Percentiles rank a stretch among this genome's conserved stretches.
These are phyloP conservation scores for Zaprionus kolodkinae DNA, from an alignment of 1,140 invertebrate genomes.

Conservation along the genomic window DNA sequence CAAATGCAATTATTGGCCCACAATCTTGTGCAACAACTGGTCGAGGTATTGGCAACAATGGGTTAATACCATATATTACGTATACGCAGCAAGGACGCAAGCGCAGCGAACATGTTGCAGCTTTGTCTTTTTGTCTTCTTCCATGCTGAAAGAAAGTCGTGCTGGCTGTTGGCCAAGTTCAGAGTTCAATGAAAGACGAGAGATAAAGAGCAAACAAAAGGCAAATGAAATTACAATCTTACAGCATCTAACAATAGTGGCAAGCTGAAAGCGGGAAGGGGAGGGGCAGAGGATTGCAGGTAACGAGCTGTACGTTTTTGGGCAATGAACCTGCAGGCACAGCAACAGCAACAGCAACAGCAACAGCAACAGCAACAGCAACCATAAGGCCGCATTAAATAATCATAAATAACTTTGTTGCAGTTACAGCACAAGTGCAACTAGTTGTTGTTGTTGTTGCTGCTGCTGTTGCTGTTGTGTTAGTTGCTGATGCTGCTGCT, in stretches of 20 bases:
- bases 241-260: background rate
- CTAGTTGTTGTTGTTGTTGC: constrained; percentile 11
- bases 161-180: constrained; percentile 65
- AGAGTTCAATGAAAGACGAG: constrained; percentile 69
- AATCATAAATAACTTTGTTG: constrained; percentile 73
- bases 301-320: constrained; percentile 29
- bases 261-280: constrained; percentile 43
- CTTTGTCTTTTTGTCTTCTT: background rate
- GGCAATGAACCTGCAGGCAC: constrained; percentile 72
- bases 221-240: constrained; percentile 26
- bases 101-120: constrained; percentile 42
- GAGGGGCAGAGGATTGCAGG: background rate
- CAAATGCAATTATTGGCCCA: constrained; percentile 36
- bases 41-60: background rate
- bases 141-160: constrained; percentile 58
- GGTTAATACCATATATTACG: constrained; percentile 52
- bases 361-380: constrained; percentile 3
- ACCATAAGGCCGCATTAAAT: constrained; percentile 66
- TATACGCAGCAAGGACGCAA: constrained; percentile 61
- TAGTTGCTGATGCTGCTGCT: constrained; percentile 1
- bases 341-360: constrained; percentile 14
- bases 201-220: constrained; percentile 32
- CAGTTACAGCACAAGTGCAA: constrained; percentile 42
- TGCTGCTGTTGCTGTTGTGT: background rate
- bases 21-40: constrained; percentile 12